phyloP scores from a whole-genome alignment of 2,797 vertebrate genomes.

The Danio tinwini region DNA sequence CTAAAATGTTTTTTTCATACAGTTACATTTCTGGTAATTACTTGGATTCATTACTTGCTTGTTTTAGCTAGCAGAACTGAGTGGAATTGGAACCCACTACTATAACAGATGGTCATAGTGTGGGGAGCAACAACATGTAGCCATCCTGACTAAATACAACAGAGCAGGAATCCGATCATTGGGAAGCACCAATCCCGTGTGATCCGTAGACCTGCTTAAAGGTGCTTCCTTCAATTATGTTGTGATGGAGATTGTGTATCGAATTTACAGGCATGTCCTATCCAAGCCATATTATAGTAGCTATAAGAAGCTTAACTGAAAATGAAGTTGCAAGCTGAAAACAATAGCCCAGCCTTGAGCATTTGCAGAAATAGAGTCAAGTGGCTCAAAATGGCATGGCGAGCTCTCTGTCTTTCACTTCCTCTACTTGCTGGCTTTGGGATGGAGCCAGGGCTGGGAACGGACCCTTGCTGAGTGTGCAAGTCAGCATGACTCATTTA shows the following conservation, averaged over 20 bases:
- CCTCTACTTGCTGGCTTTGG: constrained; percentile 29
- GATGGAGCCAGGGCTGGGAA: constrained; percentile 27
- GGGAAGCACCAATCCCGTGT: constrained; percentile 55
- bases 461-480: constrained; percentile 44
- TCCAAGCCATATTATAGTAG: constrained; percentile 52
- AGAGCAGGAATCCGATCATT: constrained; percentile 64
- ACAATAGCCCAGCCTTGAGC: constrained; percentile 18
- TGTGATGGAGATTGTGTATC: constrained; percentile 52
- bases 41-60: constrained; percentile 10
- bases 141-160: constrained; percentile 62
- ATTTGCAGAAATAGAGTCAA: constrained; percentile 26
- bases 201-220: constrained; percentile 60
- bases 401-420: constrained; percentile 16
- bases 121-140: constrained; percentile 53
- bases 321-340: constrained; percentile 37
- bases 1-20: background rate
- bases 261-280: constrained; percentile 48
- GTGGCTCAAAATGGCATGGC: background rate
- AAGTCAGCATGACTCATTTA: constrained; percentile 56
- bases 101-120: constrained; percentile 57
- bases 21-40: background rate
- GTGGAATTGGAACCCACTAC: constrained; percentile 28
- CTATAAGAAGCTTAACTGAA: constrained; percentile 55
- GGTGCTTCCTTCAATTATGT: constrained; percentile 65
- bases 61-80: constrained; percentile 11